These are phyloP conservation scores for Heliangelus exortis DNA, from an alignment of 2,797 vertebrate species.

Conservation along the genomic window DNA sequence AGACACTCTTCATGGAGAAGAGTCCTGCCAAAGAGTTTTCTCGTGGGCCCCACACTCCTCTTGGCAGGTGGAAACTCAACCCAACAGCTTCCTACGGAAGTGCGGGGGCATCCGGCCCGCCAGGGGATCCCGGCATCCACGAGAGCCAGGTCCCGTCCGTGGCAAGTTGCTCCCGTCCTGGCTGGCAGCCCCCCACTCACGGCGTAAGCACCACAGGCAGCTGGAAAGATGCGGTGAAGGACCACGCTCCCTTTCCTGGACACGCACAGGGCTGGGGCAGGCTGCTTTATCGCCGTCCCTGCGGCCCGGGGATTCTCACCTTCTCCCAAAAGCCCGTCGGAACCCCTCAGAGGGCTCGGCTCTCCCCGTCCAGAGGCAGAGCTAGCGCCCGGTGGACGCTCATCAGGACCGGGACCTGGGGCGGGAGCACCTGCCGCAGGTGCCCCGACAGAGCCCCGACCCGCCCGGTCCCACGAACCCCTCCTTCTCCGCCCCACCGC, in stretches of 20 bases:
- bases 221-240: no score
- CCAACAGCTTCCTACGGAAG: background rate
- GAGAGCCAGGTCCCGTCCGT: background rate
- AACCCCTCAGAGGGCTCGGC: background rate
- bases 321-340: background rate
- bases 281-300: background rate
- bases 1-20: background rate
- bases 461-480: no score
- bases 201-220: no score
- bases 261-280: background rate
- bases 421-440: background rate
- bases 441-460: background rate
- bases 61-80: background rate
- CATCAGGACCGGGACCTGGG: background rate
- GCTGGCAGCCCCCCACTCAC: background rate
- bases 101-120: background rate
- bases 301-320: background rate
- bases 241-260: background rate
- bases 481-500: background rate
- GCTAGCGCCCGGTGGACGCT: no score
- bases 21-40: background rate
- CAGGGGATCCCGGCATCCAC: no score
- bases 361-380: background rate
- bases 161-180: background rate
- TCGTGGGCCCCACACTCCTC: background rate